These are phyloP conservation scores for Sesia bembeciformis DNA, from an alignment of 2,888 invertebrate genomes.

Conservation along the genomic window DNA sequence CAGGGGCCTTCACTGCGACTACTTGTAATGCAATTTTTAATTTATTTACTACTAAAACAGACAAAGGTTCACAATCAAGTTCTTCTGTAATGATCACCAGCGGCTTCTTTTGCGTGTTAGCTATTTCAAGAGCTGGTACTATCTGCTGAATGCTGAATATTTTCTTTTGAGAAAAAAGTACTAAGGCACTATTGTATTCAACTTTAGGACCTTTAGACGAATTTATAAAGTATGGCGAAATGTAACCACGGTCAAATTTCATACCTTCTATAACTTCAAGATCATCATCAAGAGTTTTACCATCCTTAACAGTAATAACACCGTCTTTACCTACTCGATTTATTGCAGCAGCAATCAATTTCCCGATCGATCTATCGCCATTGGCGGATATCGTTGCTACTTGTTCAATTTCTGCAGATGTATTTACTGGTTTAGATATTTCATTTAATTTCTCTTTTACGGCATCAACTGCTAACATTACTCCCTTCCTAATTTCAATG, in stretches of 20 bases:
- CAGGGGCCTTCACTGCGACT: constrained; percentile 95
- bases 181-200: constrained; percentile 94
- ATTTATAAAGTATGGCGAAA: constrained; percentile 99
- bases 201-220: constrained; percentile 97
- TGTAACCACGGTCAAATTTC: constrained; percentile 98
- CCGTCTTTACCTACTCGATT: constrained; percentile 97
- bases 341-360: constrained; percentile 97
- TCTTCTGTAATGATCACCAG: constrained; percentile 96
- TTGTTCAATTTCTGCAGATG: constrained; percentile 98
- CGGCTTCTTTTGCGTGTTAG: constrained; percentile 92
- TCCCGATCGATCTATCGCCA: constrained; percentile 92
- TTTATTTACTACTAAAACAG: constrained; percentile 90
- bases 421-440: constrained; percentile 93
- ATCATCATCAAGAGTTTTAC: constrained; percentile 96
- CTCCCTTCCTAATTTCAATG: constrained; percentile 91
- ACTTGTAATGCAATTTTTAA: constrained; percentile 93
- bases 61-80: constrained; percentile 93
- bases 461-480: constrained; percentile 95
- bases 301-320: constrained; percentile 99
- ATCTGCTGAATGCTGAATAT: constrained; percentile 95
- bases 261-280: constrained; percentile 97
- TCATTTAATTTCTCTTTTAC: constrained; percentile 88
- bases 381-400: constrained; percentile 99
- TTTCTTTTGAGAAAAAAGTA: constrained; percentile 97
- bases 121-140: constrained; percentile 96